Evolutionary conservation across 2,797 vertebrate genomes (phyloP).

Genomic region (Phyllotis vaccarum): DNA sequence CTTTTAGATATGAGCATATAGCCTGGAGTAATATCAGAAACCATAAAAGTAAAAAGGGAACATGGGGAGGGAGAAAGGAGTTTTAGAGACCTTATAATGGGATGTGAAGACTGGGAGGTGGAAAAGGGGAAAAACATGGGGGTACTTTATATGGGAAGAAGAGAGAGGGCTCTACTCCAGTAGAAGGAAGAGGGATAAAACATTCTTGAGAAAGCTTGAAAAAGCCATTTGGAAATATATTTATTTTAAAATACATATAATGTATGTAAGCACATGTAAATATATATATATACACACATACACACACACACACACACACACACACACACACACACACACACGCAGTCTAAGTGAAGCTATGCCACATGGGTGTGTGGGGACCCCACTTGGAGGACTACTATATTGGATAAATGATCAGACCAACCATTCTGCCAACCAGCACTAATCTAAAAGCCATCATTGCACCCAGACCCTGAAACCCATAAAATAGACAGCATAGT

Average conservation of each 20-base stretch:
- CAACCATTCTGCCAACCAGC: background rate
- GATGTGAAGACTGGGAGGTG: background rate
- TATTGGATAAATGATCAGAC: conserved; percentile 9
- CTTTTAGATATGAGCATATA: background rate
- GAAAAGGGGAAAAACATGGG: background rate
- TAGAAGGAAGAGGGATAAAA: background rate
- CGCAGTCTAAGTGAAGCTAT: background rate
- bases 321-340: background rate
- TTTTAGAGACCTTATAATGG: too few species aligned
- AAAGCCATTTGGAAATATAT: background rate
- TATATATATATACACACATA: background rate
- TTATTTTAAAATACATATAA: background rate
- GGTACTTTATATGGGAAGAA: background rate
- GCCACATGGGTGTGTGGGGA: background rate
- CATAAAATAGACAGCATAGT: background rate
- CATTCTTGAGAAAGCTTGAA: background rate
- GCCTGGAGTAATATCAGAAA: background rate
- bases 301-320: background rate
- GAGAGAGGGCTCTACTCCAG: background rate
- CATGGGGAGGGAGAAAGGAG: too few species aligned
- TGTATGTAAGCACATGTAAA: background rate
- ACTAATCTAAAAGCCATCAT: background rate
- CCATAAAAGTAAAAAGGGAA: background rate
- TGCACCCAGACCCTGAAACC: background rate
- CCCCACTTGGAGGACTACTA: background rate